phyloP scores from a whole-genome alignment of 2,888 invertebrate genomes.

The Dryocosmus kuriphilus region DNA sequence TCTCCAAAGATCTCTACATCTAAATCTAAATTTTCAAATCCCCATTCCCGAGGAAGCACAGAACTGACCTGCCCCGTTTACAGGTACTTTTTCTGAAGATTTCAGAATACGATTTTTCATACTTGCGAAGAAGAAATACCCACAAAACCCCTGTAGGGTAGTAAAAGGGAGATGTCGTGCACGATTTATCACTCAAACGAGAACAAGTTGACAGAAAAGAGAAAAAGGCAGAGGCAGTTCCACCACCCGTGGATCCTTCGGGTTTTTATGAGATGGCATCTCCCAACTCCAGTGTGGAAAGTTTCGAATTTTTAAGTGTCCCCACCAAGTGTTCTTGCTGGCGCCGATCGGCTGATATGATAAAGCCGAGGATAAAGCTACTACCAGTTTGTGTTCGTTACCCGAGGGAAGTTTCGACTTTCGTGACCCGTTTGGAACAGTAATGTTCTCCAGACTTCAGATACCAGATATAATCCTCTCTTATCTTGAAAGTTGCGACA shows the following conservation, averaged over 20 bases:
- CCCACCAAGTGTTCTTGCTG: conserved; percentile 4
- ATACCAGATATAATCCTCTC: neutral
- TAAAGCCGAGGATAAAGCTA: too few species aligned
- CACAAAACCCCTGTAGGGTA: too few species aligned
- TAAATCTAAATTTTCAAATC: neutral
- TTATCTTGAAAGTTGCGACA: too few species aligned
- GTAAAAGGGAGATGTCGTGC: neutral
- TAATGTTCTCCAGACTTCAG: neutral
- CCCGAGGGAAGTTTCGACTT: neutral
- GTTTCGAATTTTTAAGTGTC: conserved; percentile 17
- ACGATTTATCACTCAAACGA: conserved; percentile 11
- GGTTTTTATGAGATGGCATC: conserved; percentile 19
- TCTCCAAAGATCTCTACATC: neutral
- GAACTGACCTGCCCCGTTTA: neutral
- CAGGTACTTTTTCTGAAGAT: neutral
- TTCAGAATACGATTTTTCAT: too few species aligned
- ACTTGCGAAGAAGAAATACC: too few species aligned
- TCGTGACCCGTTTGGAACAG: neutral
- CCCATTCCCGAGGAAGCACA: neutral
- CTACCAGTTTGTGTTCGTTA: neutral
- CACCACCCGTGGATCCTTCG: conserved; percentile 14
- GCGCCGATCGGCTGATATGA: neutral
- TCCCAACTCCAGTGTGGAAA: conserved; percentile 2
- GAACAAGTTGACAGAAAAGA: neutral
- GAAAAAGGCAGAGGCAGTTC: neutral